Percentiles rank a stretch among this genome's conserved stretches.
These are phyloP conservation scores for Paedocypris sp. DNA, from an alignment of 2,113 vertebrate species.

Conservation along the genomic window DNA sequence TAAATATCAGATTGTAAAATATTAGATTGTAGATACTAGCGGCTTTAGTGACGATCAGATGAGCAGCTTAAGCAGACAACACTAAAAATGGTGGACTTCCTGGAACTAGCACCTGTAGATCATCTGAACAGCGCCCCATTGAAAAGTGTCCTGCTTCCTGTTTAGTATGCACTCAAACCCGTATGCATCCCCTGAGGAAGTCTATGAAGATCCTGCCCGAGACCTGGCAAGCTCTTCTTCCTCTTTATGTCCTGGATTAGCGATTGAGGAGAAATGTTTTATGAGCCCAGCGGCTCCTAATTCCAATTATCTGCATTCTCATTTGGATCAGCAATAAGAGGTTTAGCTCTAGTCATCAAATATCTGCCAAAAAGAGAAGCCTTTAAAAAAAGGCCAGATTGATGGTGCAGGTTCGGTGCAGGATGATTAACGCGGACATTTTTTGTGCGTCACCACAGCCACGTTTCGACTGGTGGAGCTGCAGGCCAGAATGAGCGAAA, in stretches of 20 bases:
- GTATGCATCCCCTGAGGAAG: slow-evolving; percentile 7
- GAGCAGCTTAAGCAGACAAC: no score
- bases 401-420: no score
- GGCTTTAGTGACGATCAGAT: no score
- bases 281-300: slow-evolving; percentile 28
- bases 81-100: no score
- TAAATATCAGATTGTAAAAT: no score
- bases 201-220: slow-evolving; percentile 27
- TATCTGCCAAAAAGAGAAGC: slow-evolving; percentile 10
- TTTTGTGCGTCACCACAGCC: no score
- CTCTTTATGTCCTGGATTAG: slow-evolving; percentile 34
- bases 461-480: slow-evolving; percentile 75
- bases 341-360: slow-evolving; percentile 31
- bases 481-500: slow-evolving; percentile 77
- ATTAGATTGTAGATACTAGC: no score
- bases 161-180: neutral
- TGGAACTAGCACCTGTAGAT: no score
- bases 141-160: slow-evolving; percentile 2
- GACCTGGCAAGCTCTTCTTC: slow-evolving; percentile 19
- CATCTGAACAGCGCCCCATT: neutral
- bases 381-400: no score
- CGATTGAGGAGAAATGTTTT: slow-evolving; percentile 29
- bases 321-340: slow-evolving; percentile 30
- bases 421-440: no score
- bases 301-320: slow-evolving; percentile 33